Conservation (phyloP, 2,888 invertebrate genomes). For the Helicoverpa assulta region DNA sequence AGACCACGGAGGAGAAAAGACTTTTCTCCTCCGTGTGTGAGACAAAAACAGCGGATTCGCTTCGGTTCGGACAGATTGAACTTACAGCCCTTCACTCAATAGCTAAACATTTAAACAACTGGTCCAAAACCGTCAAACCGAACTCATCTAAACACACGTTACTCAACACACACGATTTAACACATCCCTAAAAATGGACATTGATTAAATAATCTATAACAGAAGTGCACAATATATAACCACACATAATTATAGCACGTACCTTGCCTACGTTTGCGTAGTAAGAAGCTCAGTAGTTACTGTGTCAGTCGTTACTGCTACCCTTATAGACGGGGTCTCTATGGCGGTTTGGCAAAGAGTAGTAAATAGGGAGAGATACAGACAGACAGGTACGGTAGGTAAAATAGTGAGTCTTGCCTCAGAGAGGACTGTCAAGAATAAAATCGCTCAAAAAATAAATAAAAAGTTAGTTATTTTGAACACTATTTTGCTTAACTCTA, state of each 20-base stretch:
- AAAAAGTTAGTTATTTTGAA: too few species aligned
- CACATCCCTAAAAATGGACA: neutral
- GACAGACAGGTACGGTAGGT: slow-evolving; percentile 22
- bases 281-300: slow-evolving; percentile 37
- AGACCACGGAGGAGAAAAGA: too few species aligned
- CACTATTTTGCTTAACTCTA: too few species aligned
- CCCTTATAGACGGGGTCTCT: slow-evolving; percentile 42
- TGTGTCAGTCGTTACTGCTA: slow-evolving; percentile 33
- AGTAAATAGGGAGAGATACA: neutral
- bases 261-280: slow-evolving; percentile 40
- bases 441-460: too few species aligned
- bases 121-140: neutral
- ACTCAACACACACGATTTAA: neutral
- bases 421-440: slow-evolving; percentile 12
- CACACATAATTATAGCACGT: slow-evolving; percentile 23
- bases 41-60: too few species aligned
- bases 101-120: too few species aligned
- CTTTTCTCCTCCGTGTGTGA: too few species aligned
- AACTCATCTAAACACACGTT: neutral
- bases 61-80: too few species aligned
- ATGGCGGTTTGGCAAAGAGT: slow-evolving; percentile 52
- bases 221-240: slow-evolving; percentile 23
- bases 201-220: neutral
- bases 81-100: too few species aligned
- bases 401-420: slow-evolving; percentile 15